Evolutionary conservation across 2,888 invertebrate genomes (phyloP).

Genomic region (Branchipolynoe longqiensis): DNA sequence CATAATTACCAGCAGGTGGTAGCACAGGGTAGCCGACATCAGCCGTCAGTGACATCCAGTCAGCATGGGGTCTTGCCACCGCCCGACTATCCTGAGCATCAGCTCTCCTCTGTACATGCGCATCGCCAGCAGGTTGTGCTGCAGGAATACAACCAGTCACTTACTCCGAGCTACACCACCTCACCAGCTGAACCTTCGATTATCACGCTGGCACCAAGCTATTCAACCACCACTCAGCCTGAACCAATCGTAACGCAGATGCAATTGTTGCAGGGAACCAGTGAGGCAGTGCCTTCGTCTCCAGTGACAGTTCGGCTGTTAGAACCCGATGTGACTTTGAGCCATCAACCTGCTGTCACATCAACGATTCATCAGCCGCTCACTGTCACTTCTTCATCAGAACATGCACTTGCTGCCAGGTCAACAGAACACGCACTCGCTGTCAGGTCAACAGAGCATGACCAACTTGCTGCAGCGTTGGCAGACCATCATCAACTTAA

Average conservation of each 20-base stretch:
- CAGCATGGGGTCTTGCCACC: background rate
- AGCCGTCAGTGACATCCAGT: background rate
- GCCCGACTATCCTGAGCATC: no score
- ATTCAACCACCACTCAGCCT: background rate
- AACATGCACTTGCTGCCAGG: background rate
- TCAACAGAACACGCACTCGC: background rate
- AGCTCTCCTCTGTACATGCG: no score
- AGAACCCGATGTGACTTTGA: no score
- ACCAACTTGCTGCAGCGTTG: background rate
- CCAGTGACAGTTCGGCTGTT: background rate
- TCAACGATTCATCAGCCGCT: background rate
- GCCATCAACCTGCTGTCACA: background rate
- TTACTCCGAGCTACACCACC: no score
- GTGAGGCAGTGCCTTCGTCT: background rate
- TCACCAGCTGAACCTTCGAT: no score
- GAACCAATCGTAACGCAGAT: background rate
- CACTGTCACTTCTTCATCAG: background rate
- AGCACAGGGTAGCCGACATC: background rate
- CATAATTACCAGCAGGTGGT: background rate
- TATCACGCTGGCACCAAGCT: no score
- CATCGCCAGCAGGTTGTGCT: no score
- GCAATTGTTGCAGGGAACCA: no score
- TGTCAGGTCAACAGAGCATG: background rate
- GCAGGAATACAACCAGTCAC: no score
- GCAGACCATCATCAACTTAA: background rate